Evolutionary conservation across 2,797 vertebrate species (phyloP), one percentile per base, ranked within the genome.

Genomic region (Platyrinchus mystaceus): DNA sequence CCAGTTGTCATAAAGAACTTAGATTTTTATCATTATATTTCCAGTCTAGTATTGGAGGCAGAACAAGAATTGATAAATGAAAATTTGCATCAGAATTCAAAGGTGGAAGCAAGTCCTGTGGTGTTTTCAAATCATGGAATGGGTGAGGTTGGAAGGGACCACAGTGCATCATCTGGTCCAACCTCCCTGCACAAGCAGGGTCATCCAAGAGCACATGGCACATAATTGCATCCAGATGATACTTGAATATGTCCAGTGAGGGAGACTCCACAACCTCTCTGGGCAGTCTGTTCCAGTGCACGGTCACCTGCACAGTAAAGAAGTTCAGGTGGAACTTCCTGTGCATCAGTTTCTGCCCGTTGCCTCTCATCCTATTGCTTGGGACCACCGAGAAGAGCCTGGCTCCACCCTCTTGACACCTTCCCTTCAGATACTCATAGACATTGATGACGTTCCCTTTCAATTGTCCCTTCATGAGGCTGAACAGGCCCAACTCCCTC

Each of bases 381-480:
- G 66, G 43, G 32, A 56, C 22, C 27, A 23, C 15, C 3, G 32
- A 49, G 34, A 22, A 36, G 27, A 36, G 9, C 36, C 49, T 76
- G n/a, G 9, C 21, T 58, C 14, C 17, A 34, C 76, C 14, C 10
- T 69, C 24, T 18, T 64, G 44, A 10, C 28, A 30, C n/a, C 9
- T 14, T 83, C 28, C 12, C n/a, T 70, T 44, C 50, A 58, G 50
- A 34, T 26, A 39, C 13, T 50, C 3, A 11, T 5, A 32, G 26
- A 11, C 7, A n/a, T 7, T 47, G 43, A 44, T 49, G 78, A 49
- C 7, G 23, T 70, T 21, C 17, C 22, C 16, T 41, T 9, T 26
- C 12, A 32, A 16, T 11, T 9, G 12, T 70, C 30, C 8, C 7
- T 49, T 62, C 16, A 19, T 0, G 0, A 69, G 43, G 28, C 36